Base-by-base conservation (phyloP, 2,888 invertebrate species). In the Eupithecia insigniata region DNA sequence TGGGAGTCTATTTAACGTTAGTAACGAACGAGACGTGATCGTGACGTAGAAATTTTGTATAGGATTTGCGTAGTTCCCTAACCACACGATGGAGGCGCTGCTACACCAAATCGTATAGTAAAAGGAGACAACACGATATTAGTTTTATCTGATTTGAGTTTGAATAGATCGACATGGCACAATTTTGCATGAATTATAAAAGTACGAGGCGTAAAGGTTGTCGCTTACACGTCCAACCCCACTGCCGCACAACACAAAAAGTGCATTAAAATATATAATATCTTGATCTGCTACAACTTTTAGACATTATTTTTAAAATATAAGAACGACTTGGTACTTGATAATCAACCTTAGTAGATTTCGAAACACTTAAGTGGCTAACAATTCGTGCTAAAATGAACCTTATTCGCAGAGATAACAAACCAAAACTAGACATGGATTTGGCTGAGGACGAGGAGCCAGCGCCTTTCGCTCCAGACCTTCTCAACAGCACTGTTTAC, bases 401-500 rank as follows among this genome's bases (percentile, higher is more conserved):
- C 55, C 55, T 32, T 62, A 60, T 65, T 66, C 55, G 22, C 83
- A 96, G 96, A 80, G 95, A 95, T 79, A 94, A 93, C 62, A 96
- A 95, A 80, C 93, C 95, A 1, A 95, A 94, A 78, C 81, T 96
- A 67, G 95, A 95, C 75, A 95, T 95, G 90, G 95, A 95, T 76
- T 87, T 95, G 79, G 89, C 94, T 0, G 96, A 96, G 36, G 97
- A 97, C 79, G 96, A 98, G 82, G 97, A 98, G 12, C 66, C 69
- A 73, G 96, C 96, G 70, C 96, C 96, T 80, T 99, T 99, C 90
- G 96, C 97, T 82, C 98, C 99, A 8, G 99, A 98, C 87, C 95
- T 99, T 74, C 95, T 99, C 55, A 99, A 99, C 91, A 99, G 99
- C 84, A 99, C 99, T 0, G 99, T 99, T 18, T 99, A 99, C 88